Base-by-base conservation (phyloP, 2,113 vertebrate genomes). In the Grammomys surdaster region DNA sequence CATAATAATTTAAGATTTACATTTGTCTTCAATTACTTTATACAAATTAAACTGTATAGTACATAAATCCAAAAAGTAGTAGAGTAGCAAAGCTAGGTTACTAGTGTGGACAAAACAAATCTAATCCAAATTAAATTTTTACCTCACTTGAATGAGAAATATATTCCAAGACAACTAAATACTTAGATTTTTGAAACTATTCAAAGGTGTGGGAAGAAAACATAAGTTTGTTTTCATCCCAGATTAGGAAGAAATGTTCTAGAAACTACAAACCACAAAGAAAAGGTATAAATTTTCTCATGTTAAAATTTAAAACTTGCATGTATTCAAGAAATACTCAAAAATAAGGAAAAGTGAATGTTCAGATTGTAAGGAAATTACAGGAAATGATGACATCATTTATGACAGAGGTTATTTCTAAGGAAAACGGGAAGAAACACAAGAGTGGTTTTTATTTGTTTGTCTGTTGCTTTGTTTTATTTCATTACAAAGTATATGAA, bases 111-210 rank as follows among this genome's bases (percentile, higher is more conserved):
- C 70, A 26, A 91, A 40, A 75, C 36, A 69, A 92, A 87, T 78
- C 5, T 91, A 93, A 93, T 51, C 78, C 89, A 89, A 82, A 94
- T 67, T 89, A 82, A 91, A 46, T 63, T 22, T 90, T 92, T 46
- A 67, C 67, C 2, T 92, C 19, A 88, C 0, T 48, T 63, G 22
- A 94, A n/a, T 33, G 8, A 94, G 93, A 95, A 80, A 36, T 43
- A 72, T 58, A 94, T 92, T 67, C 11, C 4, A 88, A 54, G n/a
- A 51, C 26, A 67, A 90, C 31, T 28, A 88, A 78, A 17, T 93
- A 40, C 7, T 24, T 77, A 19, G 1, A 60, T 80, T 75, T 90
- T 88, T 77, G 73, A 80, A 96, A 77, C 8, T 1, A 56, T 75
- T 73, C 93, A 80, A 85, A 95, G 78, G 1, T 82, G 1, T 75